These are phyloP conservation scores for Stenodema calcarata DNA, from an alignment of 2,888 invertebrate species.

Conservation along the genomic window DNA sequence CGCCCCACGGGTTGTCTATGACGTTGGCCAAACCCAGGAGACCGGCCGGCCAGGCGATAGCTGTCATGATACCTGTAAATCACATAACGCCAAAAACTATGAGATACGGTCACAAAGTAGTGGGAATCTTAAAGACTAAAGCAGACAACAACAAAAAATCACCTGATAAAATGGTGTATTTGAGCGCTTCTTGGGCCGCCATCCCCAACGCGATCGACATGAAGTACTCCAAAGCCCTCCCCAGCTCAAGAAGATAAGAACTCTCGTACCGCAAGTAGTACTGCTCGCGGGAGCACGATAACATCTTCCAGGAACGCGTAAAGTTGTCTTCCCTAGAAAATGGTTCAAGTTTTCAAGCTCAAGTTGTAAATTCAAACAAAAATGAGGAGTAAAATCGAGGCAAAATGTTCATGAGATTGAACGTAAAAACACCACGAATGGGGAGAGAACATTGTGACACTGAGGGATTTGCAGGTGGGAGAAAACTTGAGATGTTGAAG, in stretches of 20 bases:
- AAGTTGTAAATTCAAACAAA: too few relatives aligned
- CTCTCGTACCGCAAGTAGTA: conserved; percentile 71
- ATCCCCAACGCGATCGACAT: conserved; percentile 66
- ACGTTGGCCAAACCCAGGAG: conserved; percentile 67
- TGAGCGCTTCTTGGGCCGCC: conserved; percentile 71
- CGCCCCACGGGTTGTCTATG: conserved; percentile 73
- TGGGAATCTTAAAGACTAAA: not conserved
- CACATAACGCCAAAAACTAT: not conserved
- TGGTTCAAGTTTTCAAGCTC: too few relatives aligned
- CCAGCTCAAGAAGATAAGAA: conserved; percentile 67
- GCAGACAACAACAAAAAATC: not conserved
- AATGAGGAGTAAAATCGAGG: too few relatives aligned
- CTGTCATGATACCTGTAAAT: conserved; percentile 67
- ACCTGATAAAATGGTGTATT: conserved; percentile 68
- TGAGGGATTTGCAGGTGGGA: too few relatives aligned
- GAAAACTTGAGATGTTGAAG: too few relatives aligned
- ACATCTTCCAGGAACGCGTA: conserved; percentile 66
- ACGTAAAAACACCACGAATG: too few relatives aligned
- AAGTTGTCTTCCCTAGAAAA: conserved; percentile 60
- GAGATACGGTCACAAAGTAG: not conserved
- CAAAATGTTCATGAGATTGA: too few relatives aligned
- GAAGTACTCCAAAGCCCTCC: conserved; percentile 70
- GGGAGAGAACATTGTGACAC: too few relatives aligned
- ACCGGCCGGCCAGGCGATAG: conserved; percentile 71
- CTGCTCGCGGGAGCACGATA: conserved; percentile 68